Evolutionary conservation across 1,140 invertebrate genomes (phyloP).

Genomic region (Whitmania pigra): DNA sequence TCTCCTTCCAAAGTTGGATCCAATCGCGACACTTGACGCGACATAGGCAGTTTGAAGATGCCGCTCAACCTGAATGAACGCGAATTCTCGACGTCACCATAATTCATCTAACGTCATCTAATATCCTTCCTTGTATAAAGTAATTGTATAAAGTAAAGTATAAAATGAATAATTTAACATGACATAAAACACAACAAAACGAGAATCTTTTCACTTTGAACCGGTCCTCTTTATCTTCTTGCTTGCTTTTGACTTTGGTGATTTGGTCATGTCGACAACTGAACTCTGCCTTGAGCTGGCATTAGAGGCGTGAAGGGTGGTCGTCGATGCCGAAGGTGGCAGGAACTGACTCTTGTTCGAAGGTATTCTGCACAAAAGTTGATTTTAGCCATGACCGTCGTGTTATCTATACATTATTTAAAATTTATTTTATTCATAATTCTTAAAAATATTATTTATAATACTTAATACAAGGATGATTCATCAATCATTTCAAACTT

Average conservation of each 20-base stretch:
- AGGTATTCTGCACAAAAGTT: background rate
- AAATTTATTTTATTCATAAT: too few relatives aligned
- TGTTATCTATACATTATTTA: background rate
- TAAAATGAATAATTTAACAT: too few relatives aligned
- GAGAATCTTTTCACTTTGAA: background rate
- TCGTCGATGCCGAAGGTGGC: background rate
- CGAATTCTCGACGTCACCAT: too few relatives aligned
- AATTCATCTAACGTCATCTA: too few relatives aligned
- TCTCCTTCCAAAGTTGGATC: background rate
- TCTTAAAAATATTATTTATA: too few relatives aligned
- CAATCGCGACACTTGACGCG: background rate
- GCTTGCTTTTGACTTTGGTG: background rate
- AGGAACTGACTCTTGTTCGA: slow-evolving; percentile 15
- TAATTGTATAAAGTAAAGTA: too few relatives aligned
- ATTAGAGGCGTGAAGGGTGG: background rate
- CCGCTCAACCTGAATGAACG: background rate
- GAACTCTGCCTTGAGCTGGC: slow-evolving; percentile 1
- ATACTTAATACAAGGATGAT: background rate
- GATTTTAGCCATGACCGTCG: background rate
- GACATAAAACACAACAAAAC: background rate
- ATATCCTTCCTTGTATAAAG: too few relatives aligned
- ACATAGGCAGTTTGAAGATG: background rate
- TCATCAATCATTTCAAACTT: background rate
- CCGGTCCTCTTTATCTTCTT: background rate
- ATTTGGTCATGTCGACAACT: background rate